A percentile compares a stretch with the other conserved stretches of the same genome.
Evolutionary conservation across 2,797 vertebrate genomes (phyloP).

Genomic region (Pogoniulus pusillus): DNA sequence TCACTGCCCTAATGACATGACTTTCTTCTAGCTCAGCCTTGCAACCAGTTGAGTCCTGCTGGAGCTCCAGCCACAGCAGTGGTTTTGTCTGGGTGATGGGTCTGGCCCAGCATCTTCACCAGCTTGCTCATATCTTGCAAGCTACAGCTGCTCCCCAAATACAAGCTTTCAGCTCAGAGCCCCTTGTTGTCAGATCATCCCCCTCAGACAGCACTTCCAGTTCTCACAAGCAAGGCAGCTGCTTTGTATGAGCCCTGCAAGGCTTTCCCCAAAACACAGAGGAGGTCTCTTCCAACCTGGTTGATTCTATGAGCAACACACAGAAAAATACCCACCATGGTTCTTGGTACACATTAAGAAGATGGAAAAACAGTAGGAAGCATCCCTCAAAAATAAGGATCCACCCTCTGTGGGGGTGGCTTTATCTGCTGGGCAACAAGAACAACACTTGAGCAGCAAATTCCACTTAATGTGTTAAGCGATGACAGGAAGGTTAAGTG

Average conservation of each 20-base stretch:
- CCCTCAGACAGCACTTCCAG: background rate
- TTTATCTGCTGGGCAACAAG: background rate
- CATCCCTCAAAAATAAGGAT: background rate
- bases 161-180: background rate
- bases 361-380: background rate
- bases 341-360: background rate
- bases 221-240: background rate
- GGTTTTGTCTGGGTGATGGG: background rate
- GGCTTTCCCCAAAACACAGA: background rate
- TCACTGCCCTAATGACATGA: fast-evolving
- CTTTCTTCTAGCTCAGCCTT: background rate
- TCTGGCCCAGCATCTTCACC: background rate
- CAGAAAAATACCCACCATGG: fast-evolving
- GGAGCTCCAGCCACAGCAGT: background rate
- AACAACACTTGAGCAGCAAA: background rate
- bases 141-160: background rate
- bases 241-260: fast-evolving
- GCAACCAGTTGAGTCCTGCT: background rate
- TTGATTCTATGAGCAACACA: too few relatives aligned
- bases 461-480: fast-evolving
- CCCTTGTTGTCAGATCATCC: background rate
- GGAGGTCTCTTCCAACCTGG: too few relatives aligned
- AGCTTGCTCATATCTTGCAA: background rate
- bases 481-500: background rate
- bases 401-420: background rate